These are phyloP conservation scores for Coregonus sp. DNA, from an alignment of 2,797 vertebrate genomes.

Conservation along the genomic window DNA sequence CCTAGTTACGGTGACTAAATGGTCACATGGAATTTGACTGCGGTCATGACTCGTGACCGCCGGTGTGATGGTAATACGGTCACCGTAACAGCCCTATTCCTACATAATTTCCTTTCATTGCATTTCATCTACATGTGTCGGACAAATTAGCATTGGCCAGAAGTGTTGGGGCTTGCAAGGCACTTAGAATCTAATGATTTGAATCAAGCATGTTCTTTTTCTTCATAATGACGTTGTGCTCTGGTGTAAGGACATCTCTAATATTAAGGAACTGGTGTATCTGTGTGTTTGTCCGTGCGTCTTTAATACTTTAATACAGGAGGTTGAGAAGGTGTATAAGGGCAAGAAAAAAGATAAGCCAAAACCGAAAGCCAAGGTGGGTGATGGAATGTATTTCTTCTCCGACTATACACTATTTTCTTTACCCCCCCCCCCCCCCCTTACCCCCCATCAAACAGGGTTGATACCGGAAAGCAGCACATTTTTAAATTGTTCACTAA, in stretches of 20 bases:
- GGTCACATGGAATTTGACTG: no score
- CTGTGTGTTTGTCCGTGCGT: slow-evolving; percentile 39
- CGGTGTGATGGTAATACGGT: no score
- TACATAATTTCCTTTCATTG: neutral
- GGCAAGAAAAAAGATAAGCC: slow-evolving; percentile 68
- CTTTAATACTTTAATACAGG: slow-evolving; percentile 63
- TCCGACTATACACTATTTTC: neutral
- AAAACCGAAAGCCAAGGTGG: slow-evolving; percentile 67
- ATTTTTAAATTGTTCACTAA: neutral
- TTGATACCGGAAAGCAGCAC: neutral
- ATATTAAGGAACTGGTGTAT: slow-evolving; percentile 18
- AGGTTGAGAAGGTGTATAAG: slow-evolving; percentile 55
- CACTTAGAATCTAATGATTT: neutral
- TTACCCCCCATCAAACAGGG: neutral
- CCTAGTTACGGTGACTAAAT: no score
- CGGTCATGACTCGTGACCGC: no score
- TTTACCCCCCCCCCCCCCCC: neutral
- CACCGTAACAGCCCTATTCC: neutral
- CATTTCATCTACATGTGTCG: slow-evolving; percentile 9
- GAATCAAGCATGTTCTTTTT: neutral
- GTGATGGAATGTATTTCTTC: slow-evolving; percentile 38
- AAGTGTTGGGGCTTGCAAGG: neutral
- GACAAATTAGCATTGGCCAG: neutral
- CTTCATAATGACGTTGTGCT: neutral
- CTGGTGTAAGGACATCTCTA: neutral